A percentile compares a stretch with the other conserved stretches of the same genome.
Conservation (phyloP, 2,797 vertebrate species). For the Delichon dasypus region DNA sequence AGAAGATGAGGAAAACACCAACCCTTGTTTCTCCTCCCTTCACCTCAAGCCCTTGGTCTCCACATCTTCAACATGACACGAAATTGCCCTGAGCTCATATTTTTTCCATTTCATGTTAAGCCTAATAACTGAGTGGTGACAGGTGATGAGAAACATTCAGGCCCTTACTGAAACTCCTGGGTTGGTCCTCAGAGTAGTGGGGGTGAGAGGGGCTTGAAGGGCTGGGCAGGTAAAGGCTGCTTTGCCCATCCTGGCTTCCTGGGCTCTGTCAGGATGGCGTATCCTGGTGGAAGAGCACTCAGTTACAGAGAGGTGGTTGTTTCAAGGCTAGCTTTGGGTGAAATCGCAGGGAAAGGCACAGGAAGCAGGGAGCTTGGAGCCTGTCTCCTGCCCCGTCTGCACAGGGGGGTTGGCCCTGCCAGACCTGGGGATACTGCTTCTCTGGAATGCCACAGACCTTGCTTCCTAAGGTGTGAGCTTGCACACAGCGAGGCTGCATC, state of each 20-base stretch:
- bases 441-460: background rate
- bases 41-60: background rate
- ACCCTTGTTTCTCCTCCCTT: background rate
- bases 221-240: background rate
- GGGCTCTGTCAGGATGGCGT: background rate
- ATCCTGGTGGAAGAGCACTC: background rate
- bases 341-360: background rate
- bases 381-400: background rate
- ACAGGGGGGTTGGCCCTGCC: accelerated
- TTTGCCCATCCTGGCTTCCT: background rate
- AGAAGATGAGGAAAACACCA: background rate
- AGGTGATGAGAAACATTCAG: background rate
- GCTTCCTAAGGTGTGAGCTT: background rate
- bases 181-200: background rate
- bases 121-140: background rate
- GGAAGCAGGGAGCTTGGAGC: background rate
- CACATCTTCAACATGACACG: background rate
- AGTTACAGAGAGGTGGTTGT: background rate
- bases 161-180: background rate
- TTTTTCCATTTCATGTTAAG: background rate
- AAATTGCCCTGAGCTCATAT: background rate
- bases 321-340: background rate
- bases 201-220: background rate
- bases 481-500: background rate
- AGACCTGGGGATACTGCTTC: background rate